Base-by-base conservation (phyloP, 2,888 invertebrate genomes). In the Tethea ocularis region DNA sequence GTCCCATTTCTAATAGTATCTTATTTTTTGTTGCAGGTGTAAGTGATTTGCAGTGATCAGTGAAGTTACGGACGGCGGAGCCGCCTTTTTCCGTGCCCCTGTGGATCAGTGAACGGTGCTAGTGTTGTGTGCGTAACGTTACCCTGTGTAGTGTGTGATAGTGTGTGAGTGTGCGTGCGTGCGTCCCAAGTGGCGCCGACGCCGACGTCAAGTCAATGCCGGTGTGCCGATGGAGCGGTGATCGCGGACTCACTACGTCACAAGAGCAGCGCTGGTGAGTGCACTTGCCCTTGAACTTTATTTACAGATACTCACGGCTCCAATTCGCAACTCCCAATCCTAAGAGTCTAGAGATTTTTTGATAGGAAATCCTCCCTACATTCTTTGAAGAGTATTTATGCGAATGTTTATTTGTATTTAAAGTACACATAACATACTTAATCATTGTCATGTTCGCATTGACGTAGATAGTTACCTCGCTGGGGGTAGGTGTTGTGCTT, bases 211-310 rank as follows among this genome's bases (percentile, higher is more conserved):
- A 84, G 79, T 89, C 88, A 80, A 91, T 91, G 91, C 88, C 88
- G 87, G 87, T 88, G 86, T 83, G 89, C 87, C 89, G 88, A 93
- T 93, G 93, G 93, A 91, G 83, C 91, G 93, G 93, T 93, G 93
- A 93, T 92, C 89, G 86, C 84, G 80, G 85, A 77, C 82, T 88
- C 84, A 88, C 83, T 84, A 84, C 86, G 83, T 87, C 87, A 84
- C 89, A 84, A 87, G 82, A 84, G 91, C 91, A 86, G 91, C 91
- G 91, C 89, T 92, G 91, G 92, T 93, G 75, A 88, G 88, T 75
- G 24, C 41, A 23, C 57, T 33, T 13, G 23, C 46, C 58, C 58
- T 61, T 56, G 55, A 41, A 60, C 53, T 53, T 22, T 36, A 33
- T 22, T 54, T 36, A 54, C 13, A 46, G n/a, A 33, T 3, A 13